Percentiles rank a stretch among this genome's conserved stretches.
phyloP scores from a whole-genome alignment of 2,888 invertebrate genomes.

The Formica aserva region DNA sequence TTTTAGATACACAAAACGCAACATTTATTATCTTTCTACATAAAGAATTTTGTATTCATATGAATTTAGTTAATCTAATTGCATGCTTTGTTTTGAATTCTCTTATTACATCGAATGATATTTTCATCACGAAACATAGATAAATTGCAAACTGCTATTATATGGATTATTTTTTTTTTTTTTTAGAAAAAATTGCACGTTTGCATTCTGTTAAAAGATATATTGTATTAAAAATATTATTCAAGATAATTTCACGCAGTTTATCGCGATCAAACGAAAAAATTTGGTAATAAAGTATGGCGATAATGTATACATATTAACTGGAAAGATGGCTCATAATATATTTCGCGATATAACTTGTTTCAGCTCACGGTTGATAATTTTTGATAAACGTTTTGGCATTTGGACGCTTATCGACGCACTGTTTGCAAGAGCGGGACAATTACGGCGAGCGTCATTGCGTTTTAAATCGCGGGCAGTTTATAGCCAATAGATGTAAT shows the following conservation, averaged over 20 bases:
- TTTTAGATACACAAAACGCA: neutral
- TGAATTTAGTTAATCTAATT: neutral
- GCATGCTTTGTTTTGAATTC: neutral
- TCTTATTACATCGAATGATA: neutral
- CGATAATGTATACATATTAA: neutral
- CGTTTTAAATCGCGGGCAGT: slow-evolving; percentile 48
- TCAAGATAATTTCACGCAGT: neutral
- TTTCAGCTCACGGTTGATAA: neutral
- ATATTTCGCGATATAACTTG: neutral
- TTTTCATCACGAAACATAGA: neutral
- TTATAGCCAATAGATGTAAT: slow-evolving; percentile 57
- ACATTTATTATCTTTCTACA: neutral
- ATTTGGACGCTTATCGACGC: slow-evolving; percentile 12
- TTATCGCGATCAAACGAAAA: neutral
- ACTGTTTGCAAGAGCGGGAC: neutral
- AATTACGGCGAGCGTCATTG: slow-evolving; percentile 4
- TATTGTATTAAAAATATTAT: neutral
- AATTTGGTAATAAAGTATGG: neutral
- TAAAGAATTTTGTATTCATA: neutral
- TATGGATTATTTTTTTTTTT: neutral
- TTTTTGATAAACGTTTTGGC: slow-evolving; percentile 15
- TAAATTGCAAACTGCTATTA: neutral
- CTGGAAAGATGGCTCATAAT: neutral
- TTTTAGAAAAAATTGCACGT: neutral
- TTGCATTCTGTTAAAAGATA: too few species aligned